A percentile compares a stretch with the other conserved stretches of the same genome.
phyloP scores from a whole-genome alignment of 2,888 invertebrate genomes.

The Synergus gifuensis region DNA sequence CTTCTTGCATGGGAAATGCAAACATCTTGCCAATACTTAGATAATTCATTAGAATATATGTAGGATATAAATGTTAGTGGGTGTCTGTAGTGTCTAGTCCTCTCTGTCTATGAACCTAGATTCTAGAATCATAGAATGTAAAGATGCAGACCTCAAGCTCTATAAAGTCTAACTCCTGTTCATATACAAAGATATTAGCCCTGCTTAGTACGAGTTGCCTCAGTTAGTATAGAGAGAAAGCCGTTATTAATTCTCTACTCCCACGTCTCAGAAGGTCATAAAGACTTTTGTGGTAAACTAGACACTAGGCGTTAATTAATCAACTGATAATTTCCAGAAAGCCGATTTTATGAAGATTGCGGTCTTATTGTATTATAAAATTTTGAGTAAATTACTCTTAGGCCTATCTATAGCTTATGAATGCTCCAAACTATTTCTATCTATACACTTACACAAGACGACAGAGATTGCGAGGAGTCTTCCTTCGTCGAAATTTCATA shows the following conservation, averaged over 20 bases:
- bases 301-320: conserved; percentile 8
- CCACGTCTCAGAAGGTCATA: conserved; percentile 16
- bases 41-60: not conserved
- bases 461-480: not conserved
- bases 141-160: not conserved
- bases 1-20: conserved; percentile 36
- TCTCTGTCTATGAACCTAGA: not conserved
- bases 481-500: conserved; percentile 6
- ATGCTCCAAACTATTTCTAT: too few species aligned
- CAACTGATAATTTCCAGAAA: conserved; percentile 12
- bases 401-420: too few species aligned
- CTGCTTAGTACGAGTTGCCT: not conserved
- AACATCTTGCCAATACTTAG: not conserved
- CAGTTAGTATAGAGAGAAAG: not conserved
- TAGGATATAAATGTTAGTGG: not conserved
- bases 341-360: not conserved
- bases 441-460: too few species aligned
- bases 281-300: conserved; percentile 15
- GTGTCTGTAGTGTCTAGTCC: not conserved
- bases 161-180: not conserved
- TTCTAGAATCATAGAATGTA: not conserved
- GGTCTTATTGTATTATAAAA: not conserved
- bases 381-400: conserved; percentile 8
- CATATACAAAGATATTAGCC: not conserved
- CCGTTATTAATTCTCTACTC: not conserved